Percentiles rank a stretch among this genome's conserved stretches.
Conservation (phyloP, 2,888 invertebrate genomes). For the Meteorus colon region DNA sequence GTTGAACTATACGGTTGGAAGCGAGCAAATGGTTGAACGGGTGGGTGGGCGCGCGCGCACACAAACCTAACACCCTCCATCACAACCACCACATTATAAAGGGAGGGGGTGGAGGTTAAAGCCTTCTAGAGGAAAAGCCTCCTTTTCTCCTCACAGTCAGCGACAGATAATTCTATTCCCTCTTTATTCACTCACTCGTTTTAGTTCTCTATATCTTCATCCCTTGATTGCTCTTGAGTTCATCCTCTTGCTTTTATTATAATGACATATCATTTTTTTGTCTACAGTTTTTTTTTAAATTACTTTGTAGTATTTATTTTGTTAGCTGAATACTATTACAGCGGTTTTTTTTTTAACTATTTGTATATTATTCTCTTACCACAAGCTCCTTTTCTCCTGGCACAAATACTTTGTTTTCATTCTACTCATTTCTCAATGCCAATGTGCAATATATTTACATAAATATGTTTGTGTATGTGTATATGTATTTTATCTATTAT, state of each 20-base stretch:
- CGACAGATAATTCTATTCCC: slow-evolving; percentile 27
- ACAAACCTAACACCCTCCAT: slow-evolving; percentile 30
- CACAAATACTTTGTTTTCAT: background rate
- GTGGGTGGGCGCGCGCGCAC: slow-evolving; percentile 31
- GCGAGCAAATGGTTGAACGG: slow-evolving; percentile 39
- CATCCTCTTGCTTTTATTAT: slow-evolving; percentile 5
- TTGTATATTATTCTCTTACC: background rate
- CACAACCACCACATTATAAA: slow-evolving; percentile 9
- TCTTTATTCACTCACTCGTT: slow-evolving; percentile 16
- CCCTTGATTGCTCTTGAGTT: slow-evolving; percentile 19
- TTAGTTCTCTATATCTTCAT: slow-evolving; percentile 25
- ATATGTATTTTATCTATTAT: background rate
- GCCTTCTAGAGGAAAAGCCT: slow-evolving; percentile 21
- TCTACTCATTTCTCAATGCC: background rate
- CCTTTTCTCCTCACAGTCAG: slow-evolving; percentile 23
- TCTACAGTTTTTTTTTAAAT: background rate
- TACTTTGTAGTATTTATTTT: slow-evolving; percentile 3
- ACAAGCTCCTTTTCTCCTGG: background rate
- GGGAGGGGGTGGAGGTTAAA: slow-evolving; percentile 18
- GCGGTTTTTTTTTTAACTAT: background rate
- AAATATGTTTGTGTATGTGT: background rate
- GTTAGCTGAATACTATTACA: background rate
- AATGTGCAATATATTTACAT: background rate
- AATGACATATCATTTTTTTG: background rate
- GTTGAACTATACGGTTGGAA: background rate